Conservation (phyloP, 2,888 invertebrate species). For the Hydrotaea diabolus region DNA sequence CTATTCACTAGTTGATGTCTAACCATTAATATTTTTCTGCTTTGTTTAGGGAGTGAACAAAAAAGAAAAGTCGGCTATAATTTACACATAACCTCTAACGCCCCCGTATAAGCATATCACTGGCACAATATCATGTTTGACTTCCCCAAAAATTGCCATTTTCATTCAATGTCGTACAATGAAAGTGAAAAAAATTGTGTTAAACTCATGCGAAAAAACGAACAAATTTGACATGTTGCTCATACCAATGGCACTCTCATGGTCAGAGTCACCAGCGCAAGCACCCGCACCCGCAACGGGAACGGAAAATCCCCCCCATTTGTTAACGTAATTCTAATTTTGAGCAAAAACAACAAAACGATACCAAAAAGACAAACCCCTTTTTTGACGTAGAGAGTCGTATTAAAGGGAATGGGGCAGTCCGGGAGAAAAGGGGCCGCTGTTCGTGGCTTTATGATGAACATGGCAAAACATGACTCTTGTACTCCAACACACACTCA, state of each 20-base stretch:
- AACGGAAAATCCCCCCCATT: conserved; percentile 38
- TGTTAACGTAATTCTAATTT: conserved; percentile 53
- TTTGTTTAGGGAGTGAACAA: conserved; percentile 10
- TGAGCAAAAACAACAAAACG: conserved; percentile 20
- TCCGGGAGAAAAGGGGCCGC: conserved; percentile 26
- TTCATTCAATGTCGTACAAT: conserved; percentile 40
- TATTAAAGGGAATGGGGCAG: not conserved
- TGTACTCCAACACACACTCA: no score
- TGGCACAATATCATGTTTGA: conserved; percentile 35
- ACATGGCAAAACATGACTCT: conserved; percentile 55
- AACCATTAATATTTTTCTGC: conserved; percentile 36
- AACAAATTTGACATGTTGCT: conserved; percentile 58
- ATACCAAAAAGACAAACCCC: conserved; percentile 50
- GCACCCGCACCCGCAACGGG: not conserved
- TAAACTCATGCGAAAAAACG: conserved; percentile 49
- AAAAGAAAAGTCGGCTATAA: conserved; percentile 51
- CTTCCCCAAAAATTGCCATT: conserved; percentile 58
- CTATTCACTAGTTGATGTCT: conserved; percentile 49
- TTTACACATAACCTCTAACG: conserved; percentile 58
- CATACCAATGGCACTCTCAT: conserved; percentile 48
- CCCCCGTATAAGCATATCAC: conserved; percentile 48
- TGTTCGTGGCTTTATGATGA: conserved; percentile 47
- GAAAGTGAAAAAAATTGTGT: conserved; percentile 43
- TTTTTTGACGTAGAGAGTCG: conserved; percentile 10
- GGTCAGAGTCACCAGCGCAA: not conserved